Percentiles rank a stretch among this genome's conserved stretches.
These are phyloP conservation scores for Sinosuthora webbiana DNA, from an alignment of 2,113 vertebrate species.

Conservation along the genomic window DNA sequence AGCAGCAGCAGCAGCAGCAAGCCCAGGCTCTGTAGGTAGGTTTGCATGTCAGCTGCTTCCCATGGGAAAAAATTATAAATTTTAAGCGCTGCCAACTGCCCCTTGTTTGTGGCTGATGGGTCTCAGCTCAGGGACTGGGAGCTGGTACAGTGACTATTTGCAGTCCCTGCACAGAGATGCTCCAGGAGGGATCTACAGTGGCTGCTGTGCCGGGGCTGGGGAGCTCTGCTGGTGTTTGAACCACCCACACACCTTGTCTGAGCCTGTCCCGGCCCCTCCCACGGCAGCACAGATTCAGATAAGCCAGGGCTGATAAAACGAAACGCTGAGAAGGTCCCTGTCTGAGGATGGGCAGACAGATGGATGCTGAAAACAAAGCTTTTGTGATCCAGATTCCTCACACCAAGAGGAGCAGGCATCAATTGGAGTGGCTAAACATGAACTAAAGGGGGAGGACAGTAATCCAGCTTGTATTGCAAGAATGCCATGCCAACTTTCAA, in stretches of 20 bases:
- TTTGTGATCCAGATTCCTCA: background rate
- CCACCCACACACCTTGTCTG: background rate
- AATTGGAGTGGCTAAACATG: background rate
- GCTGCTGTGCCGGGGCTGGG: background rate
- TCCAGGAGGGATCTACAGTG: background rate
- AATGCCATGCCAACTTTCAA: constrained; percentile 5
- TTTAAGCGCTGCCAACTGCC: constrained; percentile 22
- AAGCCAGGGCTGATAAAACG: background rate
- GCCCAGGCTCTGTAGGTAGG: background rate
- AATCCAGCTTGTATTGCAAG: background rate
- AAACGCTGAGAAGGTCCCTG: background rate
- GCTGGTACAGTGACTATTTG: background rate
- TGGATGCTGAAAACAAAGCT: background rate
- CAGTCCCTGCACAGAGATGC: background rate
- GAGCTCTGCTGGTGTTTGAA: background rate
- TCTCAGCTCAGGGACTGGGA: background rate
- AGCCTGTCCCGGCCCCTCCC: background rate
- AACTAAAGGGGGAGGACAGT: background rate
- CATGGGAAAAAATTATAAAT: constrained; percentile 37
- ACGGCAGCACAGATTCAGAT: background rate
- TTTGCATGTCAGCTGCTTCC: constrained; percentile 6
- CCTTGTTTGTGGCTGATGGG: constrained; percentile 28
- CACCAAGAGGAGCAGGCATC: background rate
- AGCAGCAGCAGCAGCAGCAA: constrained; percentile 8
- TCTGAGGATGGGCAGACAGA: background rate